These are phyloP conservation scores for Chrysemys picta DNA, from an alignment of 2,113 vertebrate species.

Conservation along the genomic window DNA sequence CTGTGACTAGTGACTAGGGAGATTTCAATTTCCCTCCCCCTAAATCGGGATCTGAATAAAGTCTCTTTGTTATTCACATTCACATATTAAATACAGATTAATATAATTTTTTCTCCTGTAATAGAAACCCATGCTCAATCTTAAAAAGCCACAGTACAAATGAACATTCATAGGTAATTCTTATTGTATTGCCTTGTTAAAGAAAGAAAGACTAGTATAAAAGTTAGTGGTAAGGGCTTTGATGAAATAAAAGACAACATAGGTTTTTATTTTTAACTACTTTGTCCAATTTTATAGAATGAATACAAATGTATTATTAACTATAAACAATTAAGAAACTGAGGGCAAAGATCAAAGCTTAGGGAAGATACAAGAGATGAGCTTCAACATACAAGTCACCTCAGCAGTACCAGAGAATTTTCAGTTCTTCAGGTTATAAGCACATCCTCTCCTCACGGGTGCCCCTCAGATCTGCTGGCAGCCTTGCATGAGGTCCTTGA, in stretches of 20 bases:
- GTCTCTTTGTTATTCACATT: background rate
- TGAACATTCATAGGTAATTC: background rate
- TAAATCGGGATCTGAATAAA: background rate
- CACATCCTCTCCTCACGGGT: background rate
- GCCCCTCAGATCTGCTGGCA: background rate
- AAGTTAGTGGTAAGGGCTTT: background rate
- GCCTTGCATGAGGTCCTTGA: background rate
- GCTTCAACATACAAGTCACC: constrained; percentile 41
- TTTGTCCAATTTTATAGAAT: background rate
- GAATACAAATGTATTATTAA: background rate
- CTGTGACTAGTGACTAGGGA: background rate
- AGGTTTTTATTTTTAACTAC: background rate
- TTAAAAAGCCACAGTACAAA: background rate
- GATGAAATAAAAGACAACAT: background rate
- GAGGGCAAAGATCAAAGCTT: background rate
- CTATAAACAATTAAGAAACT: background rate
- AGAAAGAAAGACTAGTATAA: background rate
- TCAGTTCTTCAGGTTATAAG: constrained; percentile 30
- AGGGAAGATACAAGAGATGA: background rate
- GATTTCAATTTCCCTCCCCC: background rate
- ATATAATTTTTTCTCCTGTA: background rate
- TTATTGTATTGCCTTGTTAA: background rate
- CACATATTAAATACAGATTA: background rate
- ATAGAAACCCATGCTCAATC: background rate
- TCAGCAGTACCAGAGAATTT: constrained; percentile 11